Evolutionary conservation across 2,797 vertebrate genomes (phyloP).

Genomic region (Diplodus sargus): DNA sequence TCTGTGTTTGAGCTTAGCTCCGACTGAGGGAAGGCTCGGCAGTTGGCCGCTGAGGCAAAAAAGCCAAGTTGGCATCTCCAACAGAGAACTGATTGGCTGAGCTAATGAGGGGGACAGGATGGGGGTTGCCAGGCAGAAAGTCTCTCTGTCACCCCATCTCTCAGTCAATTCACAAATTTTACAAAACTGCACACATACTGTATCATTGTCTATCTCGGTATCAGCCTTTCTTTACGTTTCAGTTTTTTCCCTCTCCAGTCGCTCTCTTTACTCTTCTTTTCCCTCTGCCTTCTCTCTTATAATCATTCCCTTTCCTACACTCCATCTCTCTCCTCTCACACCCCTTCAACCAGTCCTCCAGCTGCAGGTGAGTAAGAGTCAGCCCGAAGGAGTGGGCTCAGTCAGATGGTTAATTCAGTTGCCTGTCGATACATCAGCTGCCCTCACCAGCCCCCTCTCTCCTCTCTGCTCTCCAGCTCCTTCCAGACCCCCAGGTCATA

Average conservation of each 20-base stretch:
- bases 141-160: background rate
- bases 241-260: background rate
- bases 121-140: slow-evolving; percentile 50
- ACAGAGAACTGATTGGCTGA: slow-evolving; percentile 59
- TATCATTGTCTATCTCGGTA: background rate
- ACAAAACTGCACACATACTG: background rate
- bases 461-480: slow-evolving; percentile 16
- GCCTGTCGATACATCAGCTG: slow-evolving; percentile 2
- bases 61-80: slow-evolving; percentile 43
- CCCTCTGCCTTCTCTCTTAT: background rate
- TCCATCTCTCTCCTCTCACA: background rate
- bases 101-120: slow-evolving; percentile 18
- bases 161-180: slow-evolving; percentile 2
- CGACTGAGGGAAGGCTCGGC: slow-evolving; percentile 40
- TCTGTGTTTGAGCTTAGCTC: slow-evolving; percentile 49
- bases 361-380: slow-evolving; percentile 42
- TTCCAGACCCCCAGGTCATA: slow-evolving; percentile 59
- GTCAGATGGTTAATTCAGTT: slow-evolving; percentile 51
- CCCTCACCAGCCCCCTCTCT: slow-evolving; percentile 15
- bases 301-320: slow-evolving; percentile 10
- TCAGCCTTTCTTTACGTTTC: background rate
- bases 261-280: too few relatives aligned
- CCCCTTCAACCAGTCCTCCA: slow-evolving; percentile 1
- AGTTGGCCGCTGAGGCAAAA: slow-evolving; percentile 39
- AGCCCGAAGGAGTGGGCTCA: slow-evolving; percentile 4